Evolutionary conservation across 2,797 vertebrate species (phyloP).

Genomic region (Sebastes kiyomatsui): DNA sequence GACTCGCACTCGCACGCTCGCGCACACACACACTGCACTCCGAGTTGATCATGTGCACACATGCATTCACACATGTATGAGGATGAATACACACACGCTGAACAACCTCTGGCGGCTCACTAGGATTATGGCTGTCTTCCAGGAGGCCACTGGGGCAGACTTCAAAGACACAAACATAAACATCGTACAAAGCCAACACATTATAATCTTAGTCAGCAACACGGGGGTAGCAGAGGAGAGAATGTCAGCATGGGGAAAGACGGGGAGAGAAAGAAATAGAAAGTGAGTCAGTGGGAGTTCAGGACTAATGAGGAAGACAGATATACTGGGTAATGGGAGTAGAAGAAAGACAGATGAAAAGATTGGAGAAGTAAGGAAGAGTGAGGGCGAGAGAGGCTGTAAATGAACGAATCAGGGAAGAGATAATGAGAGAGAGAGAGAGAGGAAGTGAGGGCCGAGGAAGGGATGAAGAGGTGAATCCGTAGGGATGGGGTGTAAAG

Average conservation of each 20-base stretch:
- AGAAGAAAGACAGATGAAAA: constrained; percentile 66
- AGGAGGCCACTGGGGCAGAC: constrained; percentile 68
- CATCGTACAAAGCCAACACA: constrained; percentile 69
- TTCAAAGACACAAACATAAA: constrained; percentile 78
- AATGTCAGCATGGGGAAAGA: constrained; percentile 40
- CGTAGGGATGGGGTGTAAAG: constrained; percentile 73
- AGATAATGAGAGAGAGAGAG: constrained; percentile 63
- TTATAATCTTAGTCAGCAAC: constrained; percentile 77
- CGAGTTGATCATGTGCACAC: constrained; percentile 47
- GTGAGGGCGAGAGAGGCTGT: constrained; percentile 45
- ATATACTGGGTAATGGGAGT: constrained; percentile 68
- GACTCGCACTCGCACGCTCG: constrained; percentile 67
- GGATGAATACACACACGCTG: constrained; percentile 42
- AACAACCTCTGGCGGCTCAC: constrained; percentile 57
- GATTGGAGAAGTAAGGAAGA: constrained; percentile 50
- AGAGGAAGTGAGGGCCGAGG: constrained; percentile 64
- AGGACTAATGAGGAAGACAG: constrained; percentile 74
- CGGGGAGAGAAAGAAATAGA: constrained; percentile 32
- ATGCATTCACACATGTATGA: constrained; percentile 65
- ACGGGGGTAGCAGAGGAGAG: constrained; percentile 38
- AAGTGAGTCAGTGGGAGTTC: constrained; percentile 62
- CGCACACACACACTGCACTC: background rate
- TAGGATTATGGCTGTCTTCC: constrained; percentile 73
- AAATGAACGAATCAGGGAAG: constrained; percentile 58
- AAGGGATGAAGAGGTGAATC: constrained; percentile 73